These are phyloP conservation scores for Cromileptes altivelis DNA, from an alignment of 2,113 vertebrate species.

Conservation along the genomic window DNA sequence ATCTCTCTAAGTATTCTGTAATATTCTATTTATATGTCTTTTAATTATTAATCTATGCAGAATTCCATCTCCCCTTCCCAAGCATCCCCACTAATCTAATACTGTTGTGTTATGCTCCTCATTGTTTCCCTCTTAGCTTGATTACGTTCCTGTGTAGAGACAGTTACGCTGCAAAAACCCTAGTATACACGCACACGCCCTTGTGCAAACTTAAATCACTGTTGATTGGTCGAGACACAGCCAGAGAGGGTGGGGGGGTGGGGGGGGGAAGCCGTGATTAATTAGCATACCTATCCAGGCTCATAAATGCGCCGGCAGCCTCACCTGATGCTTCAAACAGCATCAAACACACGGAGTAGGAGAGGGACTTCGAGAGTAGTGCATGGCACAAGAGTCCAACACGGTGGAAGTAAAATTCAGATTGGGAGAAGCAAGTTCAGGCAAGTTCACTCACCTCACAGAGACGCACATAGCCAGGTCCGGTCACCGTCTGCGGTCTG, in stretches of 20 bases:
- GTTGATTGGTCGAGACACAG: conserved; percentile 71
- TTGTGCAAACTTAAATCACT: conserved; percentile 28
- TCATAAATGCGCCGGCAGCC: conserved; percentile 58
- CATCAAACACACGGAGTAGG: neutral
- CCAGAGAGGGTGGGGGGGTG: conserved; percentile 57
- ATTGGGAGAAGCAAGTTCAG: neutral
- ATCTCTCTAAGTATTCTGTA: neutral
- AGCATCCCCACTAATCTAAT: neutral
- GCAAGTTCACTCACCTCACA: conserved; percentile 31
- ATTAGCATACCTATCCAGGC: conserved; percentile 70
- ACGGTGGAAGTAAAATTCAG: neutral
- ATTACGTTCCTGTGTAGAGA: neutral
- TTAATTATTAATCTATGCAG: too few relatives aligned
- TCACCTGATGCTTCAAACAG: conserved; percentile 55
- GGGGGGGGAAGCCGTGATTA: conserved; percentile 6
- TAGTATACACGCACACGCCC: neutral
- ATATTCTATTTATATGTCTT: neutral
- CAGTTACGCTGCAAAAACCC: neutral
- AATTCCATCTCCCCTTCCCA: neutral
- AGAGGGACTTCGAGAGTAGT: neutral
- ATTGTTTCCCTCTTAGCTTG: neutral
- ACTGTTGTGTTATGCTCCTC: neutral
- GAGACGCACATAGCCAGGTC: neutral
- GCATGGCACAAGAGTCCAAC: neutral
- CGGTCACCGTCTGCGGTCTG: neutral